phyloP scores from a whole-genome alignment of 2,113 vertebrate species.

The Recurvirostra avosetta region DNA sequence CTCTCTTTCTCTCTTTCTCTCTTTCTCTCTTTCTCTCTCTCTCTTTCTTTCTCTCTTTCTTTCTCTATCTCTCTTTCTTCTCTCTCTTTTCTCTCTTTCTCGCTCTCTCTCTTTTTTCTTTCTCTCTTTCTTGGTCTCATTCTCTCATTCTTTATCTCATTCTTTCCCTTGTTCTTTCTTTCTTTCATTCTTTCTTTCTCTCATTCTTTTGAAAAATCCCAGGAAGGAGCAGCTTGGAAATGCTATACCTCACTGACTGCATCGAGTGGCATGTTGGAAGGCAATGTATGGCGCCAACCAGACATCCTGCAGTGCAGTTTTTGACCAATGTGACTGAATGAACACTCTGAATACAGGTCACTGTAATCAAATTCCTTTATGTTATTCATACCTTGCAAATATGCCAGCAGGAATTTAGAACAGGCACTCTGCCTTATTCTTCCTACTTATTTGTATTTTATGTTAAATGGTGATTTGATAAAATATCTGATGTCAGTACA shows the following conservation, averaged over 20 bases:
- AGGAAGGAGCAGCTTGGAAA: not conserved
- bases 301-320: not conserved
- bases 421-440: not conserved
- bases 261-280: not conserved
- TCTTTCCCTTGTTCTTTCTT: too few species aligned
- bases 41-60: too few species aligned
- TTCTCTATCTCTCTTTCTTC: too few species aligned
- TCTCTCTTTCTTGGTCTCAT: too few species aligned
- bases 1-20: fast-evolving
- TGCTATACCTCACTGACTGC: not conserved
- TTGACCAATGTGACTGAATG: not conserved
- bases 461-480: not conserved
- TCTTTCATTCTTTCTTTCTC: fast-evolving
- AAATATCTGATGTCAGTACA: not conserved
- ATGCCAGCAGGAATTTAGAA: not conserved
- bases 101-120: too few species aligned
- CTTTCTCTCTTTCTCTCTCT: too few species aligned
- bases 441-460: not conserved
- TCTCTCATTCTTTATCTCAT: too few species aligned
- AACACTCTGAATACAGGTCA: not conserved
- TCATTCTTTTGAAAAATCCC: not conserved
- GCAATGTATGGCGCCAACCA: not conserved
- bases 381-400: not conserved
- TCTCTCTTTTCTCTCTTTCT: too few species aligned
- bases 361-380: not conserved